Conservation (phyloP, 2,888 invertebrate genomes). For the Netelia inedita region DNA sequence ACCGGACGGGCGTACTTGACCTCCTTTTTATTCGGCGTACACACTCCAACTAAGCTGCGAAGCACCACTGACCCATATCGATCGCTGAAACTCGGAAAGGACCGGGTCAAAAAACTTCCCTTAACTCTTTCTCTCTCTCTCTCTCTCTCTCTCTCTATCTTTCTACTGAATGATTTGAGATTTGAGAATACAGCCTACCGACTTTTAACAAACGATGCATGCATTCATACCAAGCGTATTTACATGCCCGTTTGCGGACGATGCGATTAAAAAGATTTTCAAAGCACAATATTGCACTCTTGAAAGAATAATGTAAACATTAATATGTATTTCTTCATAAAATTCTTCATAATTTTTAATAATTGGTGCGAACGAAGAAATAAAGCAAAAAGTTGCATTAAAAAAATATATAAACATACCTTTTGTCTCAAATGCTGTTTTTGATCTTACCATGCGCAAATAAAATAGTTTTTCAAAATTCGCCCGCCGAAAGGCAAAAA, state of each 20-base stretch:
- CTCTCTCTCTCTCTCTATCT: not conserved
- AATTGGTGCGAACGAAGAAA: too few species aligned
- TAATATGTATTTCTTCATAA: too few species aligned
- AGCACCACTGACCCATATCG: slow-evolving; percentile 14
- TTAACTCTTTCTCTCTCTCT: not conserved
- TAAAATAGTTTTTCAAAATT: too few species aligned
- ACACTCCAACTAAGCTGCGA: slow-evolving; percentile 27
- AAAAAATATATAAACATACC: too few species aligned
- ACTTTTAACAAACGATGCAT: not conserved
- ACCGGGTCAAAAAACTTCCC: not conserved
- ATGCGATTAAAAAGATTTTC: too few species aligned
- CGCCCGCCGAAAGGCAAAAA: too few species aligned
- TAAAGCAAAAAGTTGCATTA: too few species aligned
- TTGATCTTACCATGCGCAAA: too few species aligned
- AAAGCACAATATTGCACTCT: too few species aligned
- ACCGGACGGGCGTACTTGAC: slow-evolving; percentile 37
- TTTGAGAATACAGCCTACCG: not conserved
- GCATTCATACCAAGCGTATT: not conserved
- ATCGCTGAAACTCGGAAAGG: slow-evolving; percentile 24
- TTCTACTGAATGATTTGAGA: not conserved
- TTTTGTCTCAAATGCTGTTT: too few species aligned
- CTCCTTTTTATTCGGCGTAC: slow-evolving; percentile 39
- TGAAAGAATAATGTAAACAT: too few species aligned
- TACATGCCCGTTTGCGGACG: not conserved
- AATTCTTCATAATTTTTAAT: too few species aligned